Percentiles rank a stretch among this genome's conserved stretches.
These are phyloP conservation scores for Nixonia krombeini DNA, from an alignment of 1,140 invertebrate genomes.

Conservation along the genomic window DNA sequence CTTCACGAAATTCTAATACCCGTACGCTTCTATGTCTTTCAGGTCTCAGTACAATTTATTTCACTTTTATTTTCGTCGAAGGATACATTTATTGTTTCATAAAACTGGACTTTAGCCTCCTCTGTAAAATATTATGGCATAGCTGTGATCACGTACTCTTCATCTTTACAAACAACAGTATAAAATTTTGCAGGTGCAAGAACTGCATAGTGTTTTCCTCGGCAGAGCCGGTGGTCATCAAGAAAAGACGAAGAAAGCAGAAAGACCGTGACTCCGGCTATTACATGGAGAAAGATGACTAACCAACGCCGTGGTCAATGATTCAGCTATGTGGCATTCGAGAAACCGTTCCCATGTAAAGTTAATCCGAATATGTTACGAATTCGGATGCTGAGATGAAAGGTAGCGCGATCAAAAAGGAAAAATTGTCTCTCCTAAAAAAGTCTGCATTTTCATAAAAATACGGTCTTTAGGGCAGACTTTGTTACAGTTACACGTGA, in stretches of 20 bases:
- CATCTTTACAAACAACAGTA: background rate
- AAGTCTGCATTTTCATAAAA: background rate
- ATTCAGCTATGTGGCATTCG: background rate
- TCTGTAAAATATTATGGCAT: too few relatives aligned
- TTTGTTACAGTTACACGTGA: background rate
- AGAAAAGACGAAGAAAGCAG: background rate
- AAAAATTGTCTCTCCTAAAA: background rate
- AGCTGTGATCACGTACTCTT: too few relatives aligned
- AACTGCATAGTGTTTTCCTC: background rate
- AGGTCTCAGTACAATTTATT: too few relatives aligned
- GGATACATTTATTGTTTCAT: too few relatives aligned
- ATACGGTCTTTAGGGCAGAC: background rate
- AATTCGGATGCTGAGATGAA: background rate
- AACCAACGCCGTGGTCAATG: background rate
- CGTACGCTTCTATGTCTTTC: too few relatives aligned
- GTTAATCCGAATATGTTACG: too few relatives aligned
- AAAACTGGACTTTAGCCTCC: too few relatives aligned
- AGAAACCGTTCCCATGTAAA: background rate
- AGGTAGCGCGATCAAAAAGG: background rate
- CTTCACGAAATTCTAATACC: too few relatives aligned
- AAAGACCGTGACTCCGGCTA: background rate
- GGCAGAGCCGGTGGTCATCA: background rate
- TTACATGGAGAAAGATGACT: conserved; percentile 1
- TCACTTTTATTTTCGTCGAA: too few relatives aligned
- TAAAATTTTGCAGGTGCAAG: background rate